Conservation (phyloP, 2,113 vertebrate species). For the Vulpes vulpes region DNA sequence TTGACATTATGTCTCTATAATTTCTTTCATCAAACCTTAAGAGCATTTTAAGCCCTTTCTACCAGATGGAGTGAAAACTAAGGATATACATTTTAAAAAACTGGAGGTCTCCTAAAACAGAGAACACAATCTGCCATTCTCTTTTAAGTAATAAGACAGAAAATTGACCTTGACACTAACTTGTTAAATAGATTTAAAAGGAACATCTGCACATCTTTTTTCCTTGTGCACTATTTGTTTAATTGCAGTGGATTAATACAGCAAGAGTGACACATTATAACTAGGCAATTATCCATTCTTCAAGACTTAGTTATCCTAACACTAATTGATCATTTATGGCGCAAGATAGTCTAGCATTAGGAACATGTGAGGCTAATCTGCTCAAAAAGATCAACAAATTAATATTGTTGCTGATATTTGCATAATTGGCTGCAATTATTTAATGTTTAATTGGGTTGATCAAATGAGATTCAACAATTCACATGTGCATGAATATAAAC, state of each 20-base stretch:
- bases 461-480: slow-evolving; percentile 87
- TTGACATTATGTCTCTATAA: neutral
- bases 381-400: slow-evolving; percentile 88
- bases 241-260: slow-evolving; percentile 87
- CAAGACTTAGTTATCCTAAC: slow-evolving; percentile 85
- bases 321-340: slow-evolving; percentile 88
- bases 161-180: slow-evolving; percentile 67
- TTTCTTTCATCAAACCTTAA: slow-evolving; percentile 11
- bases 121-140: slow-evolving; percentile 1
- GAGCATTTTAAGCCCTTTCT: neutral
- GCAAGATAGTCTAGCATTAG: slow-evolving; percentile 85
- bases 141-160: slow-evolving; percentile 52
- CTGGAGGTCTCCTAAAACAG: neutral
- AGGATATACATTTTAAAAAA: neutral
- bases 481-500: slow-evolving; percentile 85
- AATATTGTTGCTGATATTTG: slow-evolving; percentile 89
- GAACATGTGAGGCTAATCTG: slow-evolving; percentile 87
- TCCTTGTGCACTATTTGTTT: slow-evolving; percentile 85
- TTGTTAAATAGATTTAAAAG: slow-evolving; percentile 79
- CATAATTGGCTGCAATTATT: slow-evolving; percentile 90
- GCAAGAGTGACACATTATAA: slow-evolving; percentile 86
- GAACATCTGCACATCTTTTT: slow-evolving; percentile 87
- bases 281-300: slow-evolving; percentile 88
- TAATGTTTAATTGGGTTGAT: slow-evolving; percentile 89
- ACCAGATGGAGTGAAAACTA: neutral